Evolutionary conservation across 2,113 vertebrate genomes (phyloP).

Genomic region (Nothocercus julius): DNA sequence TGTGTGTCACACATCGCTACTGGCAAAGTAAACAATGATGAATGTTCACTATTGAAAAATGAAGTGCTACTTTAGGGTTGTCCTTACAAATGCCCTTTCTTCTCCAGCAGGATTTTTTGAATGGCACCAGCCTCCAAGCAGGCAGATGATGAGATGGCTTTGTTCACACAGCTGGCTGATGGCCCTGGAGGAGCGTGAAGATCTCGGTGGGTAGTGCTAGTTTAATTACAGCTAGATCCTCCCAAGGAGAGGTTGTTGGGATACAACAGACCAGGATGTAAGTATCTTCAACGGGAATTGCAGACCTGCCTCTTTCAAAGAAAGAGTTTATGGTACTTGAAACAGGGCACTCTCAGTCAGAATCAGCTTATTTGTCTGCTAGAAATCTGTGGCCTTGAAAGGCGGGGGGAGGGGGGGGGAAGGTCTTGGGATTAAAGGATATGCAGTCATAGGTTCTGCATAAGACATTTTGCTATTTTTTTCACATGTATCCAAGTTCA

Average conservation of each 20-base stretch:
- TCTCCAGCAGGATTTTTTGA: not conserved
- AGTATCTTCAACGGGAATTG: not conserved
- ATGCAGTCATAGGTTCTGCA: not conserved
- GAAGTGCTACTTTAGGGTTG: not conserved
- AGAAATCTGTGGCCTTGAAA: not conserved
- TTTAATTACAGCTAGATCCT: not conserved
- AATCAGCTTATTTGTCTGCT: not conserved
- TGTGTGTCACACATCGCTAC: not conserved
- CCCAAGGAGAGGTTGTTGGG: not conserved
- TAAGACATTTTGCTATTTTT: not conserved
- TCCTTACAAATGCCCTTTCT: not conserved
- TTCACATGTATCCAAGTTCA: not conserved
- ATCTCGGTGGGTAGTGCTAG: not conserved
- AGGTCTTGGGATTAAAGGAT: not conserved
- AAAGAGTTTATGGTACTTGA: not conserved
- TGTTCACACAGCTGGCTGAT: not conserved
- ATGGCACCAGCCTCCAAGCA: fast-evolving
- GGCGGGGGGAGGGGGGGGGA: not conserved
- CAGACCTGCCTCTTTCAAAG: not conserved
- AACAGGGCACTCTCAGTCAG: not conserved
- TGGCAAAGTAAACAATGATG: not conserved
- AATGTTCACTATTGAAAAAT: not conserved
- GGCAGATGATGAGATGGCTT: not conserved
- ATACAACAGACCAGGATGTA: not conserved
- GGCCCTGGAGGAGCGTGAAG: not conserved